Evolutionary conservation across 2,113 vertebrate genomes (phyloP).

Genomic region (Apus apus): DNA sequence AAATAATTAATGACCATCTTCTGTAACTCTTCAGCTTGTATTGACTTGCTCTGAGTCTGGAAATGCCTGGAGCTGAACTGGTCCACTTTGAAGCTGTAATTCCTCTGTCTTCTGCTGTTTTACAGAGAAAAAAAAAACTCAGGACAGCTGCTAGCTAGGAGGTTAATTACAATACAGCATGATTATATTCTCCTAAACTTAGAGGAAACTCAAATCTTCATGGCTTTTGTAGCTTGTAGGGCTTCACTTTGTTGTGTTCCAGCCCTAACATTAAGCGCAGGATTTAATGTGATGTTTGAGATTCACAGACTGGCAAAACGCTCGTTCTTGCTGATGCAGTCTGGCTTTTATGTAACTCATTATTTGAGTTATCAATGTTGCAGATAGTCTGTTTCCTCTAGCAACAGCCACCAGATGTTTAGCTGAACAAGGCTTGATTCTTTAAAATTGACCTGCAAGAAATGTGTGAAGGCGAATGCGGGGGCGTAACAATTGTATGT

Average conservation of each 20-base stretch:
- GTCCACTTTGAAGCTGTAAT: background rate
- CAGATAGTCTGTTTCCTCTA: slow-evolving; percentile 48
- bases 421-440: slow-evolving; percentile 59
- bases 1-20: background rate
- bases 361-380: slow-evolving; percentile 32
- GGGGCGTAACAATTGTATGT: slow-evolving; percentile 37
- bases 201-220: accelerated
- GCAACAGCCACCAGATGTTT: slow-evolving; percentile 64
- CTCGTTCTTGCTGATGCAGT: background rate
- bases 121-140: background rate
- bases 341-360: slow-evolving; percentile 49
- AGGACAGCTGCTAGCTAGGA: background rate
- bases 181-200: background rate
- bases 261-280: background rate
- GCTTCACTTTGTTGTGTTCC: background rate
- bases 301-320: background rate
- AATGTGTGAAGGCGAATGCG: slow-evolving; percentile 52
- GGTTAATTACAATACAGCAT: background rate
- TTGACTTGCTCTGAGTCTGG: background rate
- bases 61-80: background rate
- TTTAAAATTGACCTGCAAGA: slow-evolving; percentile 55
- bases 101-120: background rate
- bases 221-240: accelerated
- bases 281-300: background rate
- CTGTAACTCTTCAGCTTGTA: background rate